Evolutionary conservation across 2,888 invertebrate species (phyloP), one percentile per base, ranked within the genome.

Genomic region (Pachliopta kotzebuea): DNA sequence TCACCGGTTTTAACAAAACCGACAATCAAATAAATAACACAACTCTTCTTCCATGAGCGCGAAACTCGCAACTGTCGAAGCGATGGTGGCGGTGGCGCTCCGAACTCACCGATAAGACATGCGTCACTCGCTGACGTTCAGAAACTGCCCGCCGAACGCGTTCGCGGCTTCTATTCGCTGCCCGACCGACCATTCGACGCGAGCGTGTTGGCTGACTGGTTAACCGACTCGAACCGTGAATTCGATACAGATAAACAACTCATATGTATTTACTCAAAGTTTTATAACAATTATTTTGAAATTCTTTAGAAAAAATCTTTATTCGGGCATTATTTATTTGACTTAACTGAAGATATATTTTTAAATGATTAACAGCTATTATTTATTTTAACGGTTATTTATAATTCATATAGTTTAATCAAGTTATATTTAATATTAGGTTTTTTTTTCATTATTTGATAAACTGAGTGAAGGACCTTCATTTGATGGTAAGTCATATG

Each of bases 31-130:
- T 76, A 73, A 74, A 75, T 81, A 74, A 75, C 81, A 81, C 81
- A 75, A 83, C 80, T 77, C 74, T 75, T 76, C 77, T 70, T 70
- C 78, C 81, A 79, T 81, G 86, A 86, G 85, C 81, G 85, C 85
- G 82, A 84, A 84, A 81, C 81, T 80, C 81, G 82, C 85, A 78
- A 85, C 85, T 83, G 77, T 77, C 75, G 73, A 68, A 66, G 69
- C 62, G 70, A 68, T 68, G 69, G 68, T 70, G 73, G 71, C 70
- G 70, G 68, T 69, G 71, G 69, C 72, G 73, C 72, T 71, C 66
- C 67, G 69, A 67, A 66, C 69, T 65, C 69, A 67, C 70, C 66
- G 69, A 69, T 70, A 71, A 68, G 69, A 65, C 67, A 63, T 71
- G 72, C 72, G 71, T 70, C 71, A 73, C 70, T 62, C 68, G 60